Evolutionary conservation across 2,888 invertebrate genomes (phyloP), one percentile per base, ranked within the genome.

Genomic region (Idaea biselata): DNA sequence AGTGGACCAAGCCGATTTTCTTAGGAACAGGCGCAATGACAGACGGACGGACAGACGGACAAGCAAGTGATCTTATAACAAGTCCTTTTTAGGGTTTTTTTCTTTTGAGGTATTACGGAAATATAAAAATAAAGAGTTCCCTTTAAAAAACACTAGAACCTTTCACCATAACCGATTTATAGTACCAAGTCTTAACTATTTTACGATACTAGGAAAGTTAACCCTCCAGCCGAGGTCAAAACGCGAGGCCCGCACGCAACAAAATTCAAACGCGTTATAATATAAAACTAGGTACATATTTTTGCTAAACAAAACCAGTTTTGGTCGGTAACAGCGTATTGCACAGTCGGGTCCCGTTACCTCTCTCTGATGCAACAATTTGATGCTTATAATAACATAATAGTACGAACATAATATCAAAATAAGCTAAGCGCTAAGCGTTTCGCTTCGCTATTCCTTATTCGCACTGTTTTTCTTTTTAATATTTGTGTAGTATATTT

Each of bases 301-400:
- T 87, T 87, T 82, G 81, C 84, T 83, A 82, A 85, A 81, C 83
- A 83, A 84, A 89, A 90, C 90, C 87, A 83, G 90, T 89, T 89
- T 82, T 67, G 70, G 77, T 60, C 72, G 67, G 80, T 73, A 76
- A 76, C 68, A 79, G 79, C 76, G 88, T 89, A 88, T 86, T 81
- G 87, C 87, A 88, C 87, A 80, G 81, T 72, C 73, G 73, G 66
- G 78, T 83, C 78, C 89, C 90, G 90, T 90, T 90, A 89, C 81
- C 82, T 84, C 86, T 84, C 75, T 73, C 81, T 85, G 88, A 89
- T 87, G 89, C 88, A 89, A 90, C 89, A 81, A 25, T 87, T 87
- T 86, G 87, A 89, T 88, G 87, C 81, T 83, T 88, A 85, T 90
- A 89, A 90, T 89, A 90, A 86, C 85, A 87, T 90, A 89, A 89